Base-by-base conservation (phyloP, 1,140 invertebrate species). In the Drosophila seguyi region DNA sequence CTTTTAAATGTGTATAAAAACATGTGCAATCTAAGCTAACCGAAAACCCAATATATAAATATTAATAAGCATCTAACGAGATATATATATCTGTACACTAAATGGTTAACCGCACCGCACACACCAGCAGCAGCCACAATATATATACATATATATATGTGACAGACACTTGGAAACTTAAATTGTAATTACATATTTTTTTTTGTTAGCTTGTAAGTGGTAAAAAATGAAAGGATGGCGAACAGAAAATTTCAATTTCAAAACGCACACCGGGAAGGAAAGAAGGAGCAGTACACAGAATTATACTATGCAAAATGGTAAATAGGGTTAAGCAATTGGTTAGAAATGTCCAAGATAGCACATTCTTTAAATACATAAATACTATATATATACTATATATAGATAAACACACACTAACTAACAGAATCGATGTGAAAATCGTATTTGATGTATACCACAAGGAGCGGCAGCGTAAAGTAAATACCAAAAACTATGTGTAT, bases 1-100 rank as follows among this genome's bases (percentile, higher is more conserved):
- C 77, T 90, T 90, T 90, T 75, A 63, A 90, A 85, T 90, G 81
- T 85, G 85, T 90, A 88, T 90, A 88, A 88, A 88, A 88, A 88
- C 56, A 61, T 69, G 74, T 77, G 61, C 68, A 74, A 74, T 74
- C 58, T 84, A 88, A 88, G 58, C 80, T 84, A 77, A 87, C 52
- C 75, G 38, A 81, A 69, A 62, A 25, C 14, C 44, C 44, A 27
- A 50, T 62, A 62, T 60, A 78, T 68, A 65, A 58, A 66, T 61
- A 74, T 63, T 47, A 58, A 79, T 52, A 61, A 36, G 50, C 22
- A 58, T 34, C 69, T 61, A 78, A 56, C 63, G 34, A 75, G 48
- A 80, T 65, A 80, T 65, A 75, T 69, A 77, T 65, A 76, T 69
- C 67, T 50, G 41, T 67, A 74, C 56, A 87, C 59, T 47, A 63